These are phyloP conservation scores for Pristionchus maxplancki DNA, from an alignment of 2,888 invertebrate genomes.

Conservation along the genomic window DNA sequence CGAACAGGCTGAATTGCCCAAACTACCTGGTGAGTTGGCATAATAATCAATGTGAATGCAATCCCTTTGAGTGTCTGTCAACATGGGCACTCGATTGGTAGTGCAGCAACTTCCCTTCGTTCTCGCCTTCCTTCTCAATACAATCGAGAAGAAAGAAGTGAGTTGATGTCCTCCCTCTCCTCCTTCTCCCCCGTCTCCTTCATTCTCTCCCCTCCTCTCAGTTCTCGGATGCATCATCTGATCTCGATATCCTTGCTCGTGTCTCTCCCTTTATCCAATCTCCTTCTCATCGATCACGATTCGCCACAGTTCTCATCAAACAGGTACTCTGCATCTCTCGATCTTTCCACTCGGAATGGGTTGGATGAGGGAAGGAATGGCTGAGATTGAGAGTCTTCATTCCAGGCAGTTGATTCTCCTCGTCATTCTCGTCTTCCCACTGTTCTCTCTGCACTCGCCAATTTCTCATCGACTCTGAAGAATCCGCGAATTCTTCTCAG, in stretches of 20 bases:
- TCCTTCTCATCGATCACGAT: slow-evolving; percentile 25
- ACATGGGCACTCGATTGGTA: slow-evolving; percentile 65
- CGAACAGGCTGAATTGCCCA: slow-evolving; percentile 17
- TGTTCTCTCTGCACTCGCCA: slow-evolving; percentile 46
- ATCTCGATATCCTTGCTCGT: slow-evolving; percentile 41
- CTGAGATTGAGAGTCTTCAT: background rate
- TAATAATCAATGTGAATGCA: background rate
- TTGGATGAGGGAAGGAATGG: background rate
- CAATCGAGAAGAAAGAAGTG: slow-evolving; percentile 52
- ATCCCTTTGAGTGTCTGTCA: slow-evolving; percentile 40
- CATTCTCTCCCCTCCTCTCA: background rate
- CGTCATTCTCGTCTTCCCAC: slow-evolving; percentile 50
- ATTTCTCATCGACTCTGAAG: slow-evolving; percentile 42
- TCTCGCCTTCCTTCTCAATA: slow-evolving; percentile 62
- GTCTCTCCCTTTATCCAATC: slow-evolving; percentile 46
- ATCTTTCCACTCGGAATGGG: too few relatives aligned
- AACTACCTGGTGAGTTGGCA: background rate
- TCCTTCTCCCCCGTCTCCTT: background rate
- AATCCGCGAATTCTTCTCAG: slow-evolving; percentile 29
- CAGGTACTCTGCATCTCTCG: background rate
- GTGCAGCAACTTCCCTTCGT: slow-evolving; percentile 60
- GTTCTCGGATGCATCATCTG: slow-evolving; percentile 31
- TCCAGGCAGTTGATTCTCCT: slow-evolving; percentile 31
- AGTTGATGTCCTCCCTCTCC: background rate
- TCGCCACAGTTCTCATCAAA: slow-evolving; percentile 44